Conservation (phyloP, 1,140 invertebrate genomes). For the Asobara japonica region DNA sequence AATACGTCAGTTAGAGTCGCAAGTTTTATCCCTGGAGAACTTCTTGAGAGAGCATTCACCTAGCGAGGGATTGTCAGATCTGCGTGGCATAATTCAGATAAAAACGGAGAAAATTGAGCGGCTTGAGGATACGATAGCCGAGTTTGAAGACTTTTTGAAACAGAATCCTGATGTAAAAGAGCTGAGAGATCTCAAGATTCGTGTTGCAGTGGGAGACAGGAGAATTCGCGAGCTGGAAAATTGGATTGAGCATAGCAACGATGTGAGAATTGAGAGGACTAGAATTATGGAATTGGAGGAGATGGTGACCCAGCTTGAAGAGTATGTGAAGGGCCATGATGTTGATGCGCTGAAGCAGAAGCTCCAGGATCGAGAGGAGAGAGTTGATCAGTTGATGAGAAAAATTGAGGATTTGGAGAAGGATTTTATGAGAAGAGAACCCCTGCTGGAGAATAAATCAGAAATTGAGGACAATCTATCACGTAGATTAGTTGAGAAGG, state of each 20-base stretch:
- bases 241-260: constrained; percentile 52
- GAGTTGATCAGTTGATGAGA: constrained; percentile 52
- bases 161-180: constrained; percentile 60
- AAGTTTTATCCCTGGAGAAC: constrained; percentile 68
- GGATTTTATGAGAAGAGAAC: constrained; percentile 31
- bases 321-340: constrained; percentile 58
- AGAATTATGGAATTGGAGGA: constrained; percentile 56
- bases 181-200: constrained; percentile 49
- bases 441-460: background rate
- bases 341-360: constrained; percentile 56
- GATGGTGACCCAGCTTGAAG: constrained; percentile 57
- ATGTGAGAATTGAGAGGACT: constrained; percentile 50
- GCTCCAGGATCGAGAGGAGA: constrained; percentile 55
- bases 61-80: constrained; percentile 68
- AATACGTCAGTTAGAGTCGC: constrained; percentile 69
- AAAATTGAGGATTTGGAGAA: constrained; percentile 42
- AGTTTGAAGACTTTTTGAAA: constrained; percentile 47
- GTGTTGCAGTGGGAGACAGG: constrained; percentile 41
- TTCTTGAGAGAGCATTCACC: constrained; percentile 68
- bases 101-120: constrained; percentile 77
- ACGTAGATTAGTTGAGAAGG: constrained; percentile 40
- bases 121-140: constrained; percentile 71
- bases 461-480: constrained; percentile 6
- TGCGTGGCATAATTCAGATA: constrained; percentile 68
- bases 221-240: constrained; percentile 52